Base-by-base conservation (phyloP, 2,888 invertebrate genomes). In the Nemurella pictetii region DNA sequence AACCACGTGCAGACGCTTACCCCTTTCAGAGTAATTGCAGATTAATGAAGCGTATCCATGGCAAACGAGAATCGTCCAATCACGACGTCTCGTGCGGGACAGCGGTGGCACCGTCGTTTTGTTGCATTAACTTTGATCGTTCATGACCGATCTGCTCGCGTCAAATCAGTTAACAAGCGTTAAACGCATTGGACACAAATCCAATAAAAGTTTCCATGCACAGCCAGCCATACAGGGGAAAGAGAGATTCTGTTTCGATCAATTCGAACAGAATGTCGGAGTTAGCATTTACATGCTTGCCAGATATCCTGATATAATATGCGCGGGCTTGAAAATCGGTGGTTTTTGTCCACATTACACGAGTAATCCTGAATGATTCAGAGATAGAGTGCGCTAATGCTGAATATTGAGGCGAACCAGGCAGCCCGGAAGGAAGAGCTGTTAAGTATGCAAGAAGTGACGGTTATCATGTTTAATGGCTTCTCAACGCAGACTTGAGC, bases 21-120 rank as follows among this genome's bases (percentile, higher is more conserved):
- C 80, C 80, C 35, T 80, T 80, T 80, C 30, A 80, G 32, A 80
- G 80, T 80, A 80, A 80, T 80, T 80, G 80, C n/a, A 30, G 80
- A 80, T 80, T 80, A 80, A 80, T 80, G 80, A 80, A 80, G 80
- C 80, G 80, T n/a, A 30, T 32, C 80, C n/a, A n/a, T 30, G 32
- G 30, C 28, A 80, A n/a, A 80, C 80, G 30, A 30, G 30, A n/a
- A 74, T 5, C 9, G 9, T 25, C 74, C 74, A 26, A 74, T 25
- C 74, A 26, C 74, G n/a, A 20, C 26, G 35, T 12, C 12, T 4
- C 35, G 35, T 35, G 35, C 35, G 35, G 35, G n/a, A n/a, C n/a
- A n/a, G n/a, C 12, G 35, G 35, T 12, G 35, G 4, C 35, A 12
- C 5, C 35, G 35, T 35, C 35, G 35, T 35, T 35, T 35, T 35